Conservation (phyloP, 2,888 invertebrate species). For the Patella pellucida region DNA sequence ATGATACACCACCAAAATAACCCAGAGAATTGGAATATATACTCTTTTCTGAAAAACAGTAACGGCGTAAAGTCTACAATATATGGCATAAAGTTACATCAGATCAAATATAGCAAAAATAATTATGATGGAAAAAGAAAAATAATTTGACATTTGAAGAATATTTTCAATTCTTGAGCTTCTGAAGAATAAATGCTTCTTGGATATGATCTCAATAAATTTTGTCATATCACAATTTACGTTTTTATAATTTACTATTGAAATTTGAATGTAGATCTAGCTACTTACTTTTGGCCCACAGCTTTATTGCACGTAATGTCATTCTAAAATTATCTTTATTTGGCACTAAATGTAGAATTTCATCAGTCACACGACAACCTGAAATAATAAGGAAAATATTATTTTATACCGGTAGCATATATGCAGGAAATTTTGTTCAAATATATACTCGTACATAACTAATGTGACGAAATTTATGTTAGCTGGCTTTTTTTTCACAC, state of each 20-base stretch:
- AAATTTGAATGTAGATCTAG: no score
- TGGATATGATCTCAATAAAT: no score
- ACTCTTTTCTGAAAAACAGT: conserved; percentile 78
- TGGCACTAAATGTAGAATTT: conserved; percentile 95
- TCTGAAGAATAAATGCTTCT: no score
- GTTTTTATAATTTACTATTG: no score
- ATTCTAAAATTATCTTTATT: conserved; percentile 94
- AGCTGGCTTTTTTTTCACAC: no score
- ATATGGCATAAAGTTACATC: neutral
- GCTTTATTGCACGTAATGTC: conserved; percentile 92
- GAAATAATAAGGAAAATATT: conserved; percentile 23
- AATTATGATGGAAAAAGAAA: neutral
- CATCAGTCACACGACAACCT: conserved; percentile 97
- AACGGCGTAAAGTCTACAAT: neutral
- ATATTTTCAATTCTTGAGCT: neutral
- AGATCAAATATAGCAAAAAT: neutral
- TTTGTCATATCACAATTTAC: no score
- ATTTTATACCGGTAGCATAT: neutral
- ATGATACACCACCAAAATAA: conserved; percentile 97
- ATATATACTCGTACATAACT: no score
- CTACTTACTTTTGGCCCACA: conserved; percentile 95
- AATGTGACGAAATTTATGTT: no score
- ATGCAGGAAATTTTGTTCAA: no score
- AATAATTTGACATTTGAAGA: neutral
- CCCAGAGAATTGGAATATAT: conserved; percentile 99